phyloP scores from a whole-genome alignment of 2,797 vertebrate species.

The Clamator glandarius region DNA sequence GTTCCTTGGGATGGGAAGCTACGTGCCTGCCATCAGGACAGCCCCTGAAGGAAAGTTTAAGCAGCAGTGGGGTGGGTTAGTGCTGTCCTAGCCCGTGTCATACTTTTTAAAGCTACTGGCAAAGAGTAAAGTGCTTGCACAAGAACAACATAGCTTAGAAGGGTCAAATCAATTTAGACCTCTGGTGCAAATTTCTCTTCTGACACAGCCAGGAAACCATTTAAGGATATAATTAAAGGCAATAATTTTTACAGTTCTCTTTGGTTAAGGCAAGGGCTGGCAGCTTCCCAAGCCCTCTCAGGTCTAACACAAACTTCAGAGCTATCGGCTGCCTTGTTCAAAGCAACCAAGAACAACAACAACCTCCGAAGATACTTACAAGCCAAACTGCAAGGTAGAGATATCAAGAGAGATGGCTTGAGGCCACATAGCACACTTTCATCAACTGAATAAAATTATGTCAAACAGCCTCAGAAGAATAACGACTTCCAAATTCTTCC shows the following conservation, averaged over 20 bases:
- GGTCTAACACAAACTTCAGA: too few species aligned
- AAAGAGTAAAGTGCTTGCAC: background rate
- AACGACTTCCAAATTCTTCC: background rate
- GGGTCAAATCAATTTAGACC: background rate
- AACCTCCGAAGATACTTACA: background rate
- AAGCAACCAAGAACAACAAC: background rate
- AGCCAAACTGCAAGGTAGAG: background rate
- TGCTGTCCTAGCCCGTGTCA: background rate
- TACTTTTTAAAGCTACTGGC: background rate
- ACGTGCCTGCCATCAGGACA: background rate
- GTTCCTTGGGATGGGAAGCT: background rate
- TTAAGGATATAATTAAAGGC: slow-evolving; percentile 4
- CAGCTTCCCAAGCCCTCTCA: background rate
- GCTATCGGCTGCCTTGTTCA: background rate
- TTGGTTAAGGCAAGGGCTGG: slow-evolving; percentile 32
- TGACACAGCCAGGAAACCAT: background rate
- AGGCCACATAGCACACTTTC: background rate
- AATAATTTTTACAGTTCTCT: slow-evolving; percentile 10
- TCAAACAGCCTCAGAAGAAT: background rate
- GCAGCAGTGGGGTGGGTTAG: background rate
- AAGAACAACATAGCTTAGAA: background rate
- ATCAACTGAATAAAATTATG: background rate
- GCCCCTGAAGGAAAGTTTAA: background rate
- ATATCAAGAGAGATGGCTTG: background rate
- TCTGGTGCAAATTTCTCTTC: background rate